Evolutionary conservation across 2,888 invertebrate species (phyloP).

Genomic region (Myopa tessellatipennis): DNA sequence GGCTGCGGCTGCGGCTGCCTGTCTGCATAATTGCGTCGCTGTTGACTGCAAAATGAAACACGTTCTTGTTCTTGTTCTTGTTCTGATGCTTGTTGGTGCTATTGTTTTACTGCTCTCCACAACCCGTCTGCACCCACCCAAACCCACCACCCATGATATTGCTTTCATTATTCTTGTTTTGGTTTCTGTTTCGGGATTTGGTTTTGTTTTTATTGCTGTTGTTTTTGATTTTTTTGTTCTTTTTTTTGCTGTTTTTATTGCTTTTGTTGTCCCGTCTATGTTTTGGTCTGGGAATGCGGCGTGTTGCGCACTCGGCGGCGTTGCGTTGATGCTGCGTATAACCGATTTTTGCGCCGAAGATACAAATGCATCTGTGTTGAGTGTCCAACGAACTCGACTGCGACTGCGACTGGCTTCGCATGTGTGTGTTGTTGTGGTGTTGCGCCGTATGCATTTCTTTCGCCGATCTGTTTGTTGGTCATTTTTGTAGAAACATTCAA

Average conservation of each 20-base stretch:
- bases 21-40: conserved; percentile 30
- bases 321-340: conserved; percentile 19
- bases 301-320: conserved; percentile 10
- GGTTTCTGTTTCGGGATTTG: neutral
- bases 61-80: neutral
- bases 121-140: neutral
- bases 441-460: neutral
- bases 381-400: neutral
- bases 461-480: conserved; percentile 12
- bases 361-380: conserved; percentile 35
- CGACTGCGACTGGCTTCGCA: neutral
- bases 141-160: neutral
- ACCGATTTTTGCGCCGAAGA: conserved; percentile 24
- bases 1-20: neutral
- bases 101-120: neutral
- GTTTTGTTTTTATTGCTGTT: conserved; percentile 7
- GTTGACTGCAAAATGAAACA: conserved; percentile 15
- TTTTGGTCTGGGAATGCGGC: conserved; percentile 50
- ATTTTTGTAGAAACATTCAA: conserved; percentile 7
- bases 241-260: conserved; percentile 7
- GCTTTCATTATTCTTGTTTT: neutral
- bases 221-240: conserved; percentile 20
- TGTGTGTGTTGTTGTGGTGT: neutral
- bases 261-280: conserved; percentile 40
- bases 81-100: neutral